phyloP scores from a whole-genome alignment of 2,797 vertebrate genomes.

The Danio jaintianensis region DNA sequence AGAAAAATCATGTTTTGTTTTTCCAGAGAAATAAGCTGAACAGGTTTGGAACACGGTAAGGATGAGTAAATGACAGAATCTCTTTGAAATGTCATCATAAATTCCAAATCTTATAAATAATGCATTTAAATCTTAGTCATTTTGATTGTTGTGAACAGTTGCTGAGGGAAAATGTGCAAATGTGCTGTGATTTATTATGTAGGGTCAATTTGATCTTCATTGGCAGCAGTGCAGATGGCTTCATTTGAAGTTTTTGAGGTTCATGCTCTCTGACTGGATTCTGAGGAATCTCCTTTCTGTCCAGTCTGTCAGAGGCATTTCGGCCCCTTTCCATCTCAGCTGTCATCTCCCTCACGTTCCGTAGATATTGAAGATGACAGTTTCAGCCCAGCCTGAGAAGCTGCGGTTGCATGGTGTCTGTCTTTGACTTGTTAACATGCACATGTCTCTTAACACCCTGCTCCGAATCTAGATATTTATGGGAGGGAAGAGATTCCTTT shows the following conservation, averaged over 20 bases:
- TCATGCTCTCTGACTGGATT: constrained; percentile 21
- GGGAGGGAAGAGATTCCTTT: constrained; percentile 34
- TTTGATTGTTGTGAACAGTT: background rate
- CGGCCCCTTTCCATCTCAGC: constrained; percentile 36
- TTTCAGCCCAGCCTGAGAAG: constrained; percentile 20
- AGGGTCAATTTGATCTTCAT: background rate
- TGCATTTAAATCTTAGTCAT: background rate
- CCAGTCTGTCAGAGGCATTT: constrained; percentile 32
- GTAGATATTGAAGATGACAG: constrained; percentile 42
- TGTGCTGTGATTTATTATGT: background rate
- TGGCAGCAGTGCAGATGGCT: constrained; percentile 2
- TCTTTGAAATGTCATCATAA: background rate
- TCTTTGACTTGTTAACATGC: constrained; percentile 40
- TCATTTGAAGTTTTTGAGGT: constrained; percentile 7
- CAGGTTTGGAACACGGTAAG: background rate
- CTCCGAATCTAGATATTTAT: background rate
- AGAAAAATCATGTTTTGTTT: background rate
- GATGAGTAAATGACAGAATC: background rate
- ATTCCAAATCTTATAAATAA: background rate
- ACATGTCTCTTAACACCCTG: constrained; percentile 15
- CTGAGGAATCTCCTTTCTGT: constrained; percentile 18
- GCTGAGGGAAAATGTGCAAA: background rate
- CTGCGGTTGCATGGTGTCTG: constrained; percentile 19
- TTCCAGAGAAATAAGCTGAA: background rate
- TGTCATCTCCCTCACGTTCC: constrained; percentile 28